phyloP scores from a whole-genome alignment of 2,888 invertebrate genomes.

The Thelaira solivaga region DNA sequence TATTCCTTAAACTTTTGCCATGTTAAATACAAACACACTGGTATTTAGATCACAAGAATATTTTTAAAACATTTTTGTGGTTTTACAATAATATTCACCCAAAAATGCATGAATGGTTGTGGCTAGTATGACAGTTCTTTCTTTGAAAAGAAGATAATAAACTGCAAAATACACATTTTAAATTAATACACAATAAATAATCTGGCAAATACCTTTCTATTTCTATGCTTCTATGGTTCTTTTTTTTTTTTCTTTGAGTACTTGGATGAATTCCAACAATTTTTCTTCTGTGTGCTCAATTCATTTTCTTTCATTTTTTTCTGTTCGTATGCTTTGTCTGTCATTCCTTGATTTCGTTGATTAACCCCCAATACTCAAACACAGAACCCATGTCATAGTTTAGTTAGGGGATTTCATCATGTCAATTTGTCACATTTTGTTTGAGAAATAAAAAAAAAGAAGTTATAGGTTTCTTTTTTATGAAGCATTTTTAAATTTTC shows the following conservation, averaged over 20 bases:
- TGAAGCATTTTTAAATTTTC: background rate
- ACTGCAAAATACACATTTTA: background rate
- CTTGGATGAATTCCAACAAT: slow-evolving; percentile 23
- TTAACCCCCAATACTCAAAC: slow-evolving; percentile 40
- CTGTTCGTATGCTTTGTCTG: background rate
- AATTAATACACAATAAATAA: slow-evolving; percentile 43
- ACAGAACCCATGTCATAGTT: slow-evolving; percentile 37
- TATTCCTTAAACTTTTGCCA: too few species aligned
- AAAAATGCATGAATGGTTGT: background rate
- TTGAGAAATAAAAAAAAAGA: too few species aligned
- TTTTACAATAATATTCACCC: too few species aligned
- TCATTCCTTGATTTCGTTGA: slow-evolving; percentile 35
- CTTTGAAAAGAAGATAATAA: background rate
- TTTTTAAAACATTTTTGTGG: too few species aligned
- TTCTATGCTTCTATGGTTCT: background rate
- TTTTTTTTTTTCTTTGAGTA: background rate
- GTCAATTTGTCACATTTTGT: slow-evolving; percentile 58
- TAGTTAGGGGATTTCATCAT: slow-evolving; percentile 54
- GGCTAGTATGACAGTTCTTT: background rate
- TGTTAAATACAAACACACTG: too few species aligned
- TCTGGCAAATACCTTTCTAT: slow-evolving; percentile 7
- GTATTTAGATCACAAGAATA: too few species aligned
- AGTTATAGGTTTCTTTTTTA: slow-evolving; percentile 16
- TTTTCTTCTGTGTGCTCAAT: background rate
- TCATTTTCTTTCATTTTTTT: background rate